Evolutionary conservation across 2,888 invertebrate genomes (phyloP), one percentile per base, ranked within the genome.

Genomic region (Morpho helenor): DNA sequence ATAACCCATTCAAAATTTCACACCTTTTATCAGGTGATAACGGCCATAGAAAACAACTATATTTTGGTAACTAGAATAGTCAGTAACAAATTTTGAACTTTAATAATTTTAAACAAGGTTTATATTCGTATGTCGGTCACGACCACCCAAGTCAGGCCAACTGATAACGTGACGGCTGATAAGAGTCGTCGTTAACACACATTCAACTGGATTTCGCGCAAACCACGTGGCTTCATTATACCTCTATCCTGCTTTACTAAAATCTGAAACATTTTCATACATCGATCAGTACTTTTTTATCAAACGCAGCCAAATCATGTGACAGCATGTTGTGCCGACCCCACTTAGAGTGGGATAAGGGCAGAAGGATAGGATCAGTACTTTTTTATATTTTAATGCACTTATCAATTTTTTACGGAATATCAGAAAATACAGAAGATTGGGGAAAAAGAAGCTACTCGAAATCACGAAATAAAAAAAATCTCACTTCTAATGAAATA

Each of bases 121-220:
- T 7, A n/a, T 40, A 42, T 57, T 49, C 9, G 50, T 23, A 2
- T 7, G 52, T 23, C 7, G 4, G 3, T 8, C 7, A 8, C 43
- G 66, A 57, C 63, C 65, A 66, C 66, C 66, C 66, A 66, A 56
- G 65, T 53, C 55, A 52, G 59, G 56, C 55, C 57, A 57, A 9
- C 53, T 64, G 66, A 65, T 66, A 66, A 61, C 60, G 59, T 58
- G 40, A 54, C 65, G 49, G 23, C 50, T 64, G 67, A 68, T 68
- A 68, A 67, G 48, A 8, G 58, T 51, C 65, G 65, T 68, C 65
- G 52, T 45, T 65, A 65, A 65, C 66, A 63, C 64, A 58, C 59
- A 60, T 67, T 67, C 61, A 54, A 63, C 23, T 49, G 57, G 60
- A 67, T 67, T 66, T 66, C 58, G 62, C 65, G 50, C 55, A 16